These are phyloP conservation scores for Philonicus albiceps DNA, from an alignment of 2,888 invertebrate genomes.

Conservation along the genomic window DNA sequence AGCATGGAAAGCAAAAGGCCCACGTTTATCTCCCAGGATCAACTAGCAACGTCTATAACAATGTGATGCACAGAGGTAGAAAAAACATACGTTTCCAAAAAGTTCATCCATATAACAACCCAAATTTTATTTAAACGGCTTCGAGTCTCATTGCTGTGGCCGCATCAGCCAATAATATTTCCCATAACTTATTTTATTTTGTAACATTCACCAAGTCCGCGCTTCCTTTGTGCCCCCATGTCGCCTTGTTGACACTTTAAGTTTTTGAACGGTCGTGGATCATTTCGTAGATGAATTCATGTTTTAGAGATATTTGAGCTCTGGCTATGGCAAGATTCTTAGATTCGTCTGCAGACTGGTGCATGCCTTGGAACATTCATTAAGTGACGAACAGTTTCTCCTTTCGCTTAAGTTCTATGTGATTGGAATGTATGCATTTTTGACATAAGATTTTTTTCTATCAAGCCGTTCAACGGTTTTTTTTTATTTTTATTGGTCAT, in stretches of 20 bases:
- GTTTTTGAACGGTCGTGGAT: background rate
- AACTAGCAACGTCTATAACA: slow-evolving; percentile 56
- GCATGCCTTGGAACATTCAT: slow-evolving; percentile 17
- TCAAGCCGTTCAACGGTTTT: slow-evolving; percentile 30
- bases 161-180: slow-evolving; percentile 18
- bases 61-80: slow-evolving; percentile 65
- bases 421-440: slow-evolving; percentile 20
- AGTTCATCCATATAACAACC: slow-evolving; percentile 61
- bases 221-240: slow-evolving; percentile 1
- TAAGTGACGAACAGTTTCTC: background rate
- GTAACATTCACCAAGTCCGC: slow-evolving; percentile 12
- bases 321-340: background rate
- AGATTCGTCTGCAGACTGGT: slow-evolving; percentile 10
- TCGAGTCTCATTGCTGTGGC: slow-evolving; percentile 15
- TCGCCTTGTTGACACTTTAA: background rate
- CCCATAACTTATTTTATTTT: slow-evolving; percentile 16
- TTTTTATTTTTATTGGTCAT: background rate
- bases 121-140: slow-evolving; percentile 50
- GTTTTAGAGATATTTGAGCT: background rate
- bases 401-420: slow-evolving; percentile 12
- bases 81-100: slow-evolving; percentile 64
- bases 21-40: slow-evolving; percentile 58
- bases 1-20: slow-evolving; percentile 63
- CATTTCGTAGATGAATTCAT: slow-evolving; percentile 11
- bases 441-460: slow-evolving; percentile 22